These are phyloP conservation scores for Rhamphomyia laevipes DNA, from an alignment of 2,888 invertebrate genomes.

Conservation along the genomic window DNA sequence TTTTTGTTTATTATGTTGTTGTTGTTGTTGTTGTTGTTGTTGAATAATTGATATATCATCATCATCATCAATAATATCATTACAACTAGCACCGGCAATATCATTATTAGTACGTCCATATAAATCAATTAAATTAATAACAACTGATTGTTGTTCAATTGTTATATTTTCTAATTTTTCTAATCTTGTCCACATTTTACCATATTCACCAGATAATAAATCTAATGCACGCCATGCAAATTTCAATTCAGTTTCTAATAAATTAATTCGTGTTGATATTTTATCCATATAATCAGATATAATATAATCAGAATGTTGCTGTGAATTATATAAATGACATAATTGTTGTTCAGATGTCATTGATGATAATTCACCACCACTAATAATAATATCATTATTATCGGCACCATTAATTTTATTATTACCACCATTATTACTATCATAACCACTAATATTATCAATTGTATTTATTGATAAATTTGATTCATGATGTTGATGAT, in stretches of 20 bases:
- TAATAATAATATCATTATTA: background rate
- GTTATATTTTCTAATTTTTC: conserved; percentile 79
- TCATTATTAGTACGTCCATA: conserved; percentile 21
- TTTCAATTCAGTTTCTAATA: conserved; percentile 80
- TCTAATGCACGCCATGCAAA: conserved; percentile 89
- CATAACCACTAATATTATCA: conserved; percentile 4
- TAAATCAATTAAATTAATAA: conserved; percentile 60
- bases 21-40: conserved; percentile 3
- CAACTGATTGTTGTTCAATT: conserved; percentile 82
- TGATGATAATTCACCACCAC: conserved; percentile 21
- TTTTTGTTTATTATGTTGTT: background rate
- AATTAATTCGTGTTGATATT: conserved; percentile 71
- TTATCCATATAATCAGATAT: conserved; percentile 87
- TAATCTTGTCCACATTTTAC: conserved; percentile 86
- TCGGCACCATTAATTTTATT: background rate
- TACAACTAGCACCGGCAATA: background rate
- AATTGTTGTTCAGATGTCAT: conserved; percentile 30
- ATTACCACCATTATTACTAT: conserved; percentile 8
- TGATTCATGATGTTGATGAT: conserved; percentile 8
- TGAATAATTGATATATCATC: background rate
- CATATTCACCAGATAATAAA: conserved; percentile 80
- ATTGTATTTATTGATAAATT: conserved; percentile 12
- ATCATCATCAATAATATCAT: background rate
- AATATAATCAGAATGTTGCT: conserved; percentile 58
- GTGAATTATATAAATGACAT: conserved; percentile 32